Conservation (phyloP, 2,113 vertebrate genomes). For the Mixornis gularis region DNA sequence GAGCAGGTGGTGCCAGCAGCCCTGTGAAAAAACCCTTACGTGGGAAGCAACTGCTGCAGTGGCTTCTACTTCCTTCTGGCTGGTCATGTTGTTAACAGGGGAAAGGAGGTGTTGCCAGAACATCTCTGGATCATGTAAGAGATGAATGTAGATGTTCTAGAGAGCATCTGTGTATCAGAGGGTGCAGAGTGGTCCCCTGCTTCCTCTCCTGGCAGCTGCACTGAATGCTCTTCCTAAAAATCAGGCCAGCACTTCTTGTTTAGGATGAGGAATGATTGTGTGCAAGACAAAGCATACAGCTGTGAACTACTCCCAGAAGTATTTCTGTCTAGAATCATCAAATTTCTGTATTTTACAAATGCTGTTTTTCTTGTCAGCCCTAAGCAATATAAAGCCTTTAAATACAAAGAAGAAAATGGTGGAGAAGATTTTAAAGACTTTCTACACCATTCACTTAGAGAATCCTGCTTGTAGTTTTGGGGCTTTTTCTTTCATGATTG, state of each 20-base stretch:
- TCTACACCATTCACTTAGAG: neutral
- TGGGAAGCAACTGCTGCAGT: neutral
- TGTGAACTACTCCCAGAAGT: neutral
- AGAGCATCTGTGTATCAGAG: neutral
- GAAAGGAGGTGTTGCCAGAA: neutral
- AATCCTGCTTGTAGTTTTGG: neutral
- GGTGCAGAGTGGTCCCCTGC: neutral
- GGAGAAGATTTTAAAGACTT: neutral
- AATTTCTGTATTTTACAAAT: neutral
- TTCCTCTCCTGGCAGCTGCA: neutral
- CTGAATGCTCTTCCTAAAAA: neutral
- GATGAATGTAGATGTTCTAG: neutral
- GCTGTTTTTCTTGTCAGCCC: neutral
- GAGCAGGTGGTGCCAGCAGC: neutral
- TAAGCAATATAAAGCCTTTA: neutral
- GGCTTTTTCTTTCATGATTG: neutral
- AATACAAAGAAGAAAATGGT: neutral
- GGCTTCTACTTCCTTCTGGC: neutral
- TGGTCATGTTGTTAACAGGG: neutral
- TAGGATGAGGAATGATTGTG: neutral
- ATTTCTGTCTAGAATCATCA: conserved; percentile 19
- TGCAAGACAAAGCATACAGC: neutral
- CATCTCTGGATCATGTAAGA: neutral
- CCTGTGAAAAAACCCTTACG: neutral
- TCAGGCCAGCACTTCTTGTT: neutral